Conservation (phyloP, 1,140 invertebrate species). For the Drosophila trapezifrons region DNA sequence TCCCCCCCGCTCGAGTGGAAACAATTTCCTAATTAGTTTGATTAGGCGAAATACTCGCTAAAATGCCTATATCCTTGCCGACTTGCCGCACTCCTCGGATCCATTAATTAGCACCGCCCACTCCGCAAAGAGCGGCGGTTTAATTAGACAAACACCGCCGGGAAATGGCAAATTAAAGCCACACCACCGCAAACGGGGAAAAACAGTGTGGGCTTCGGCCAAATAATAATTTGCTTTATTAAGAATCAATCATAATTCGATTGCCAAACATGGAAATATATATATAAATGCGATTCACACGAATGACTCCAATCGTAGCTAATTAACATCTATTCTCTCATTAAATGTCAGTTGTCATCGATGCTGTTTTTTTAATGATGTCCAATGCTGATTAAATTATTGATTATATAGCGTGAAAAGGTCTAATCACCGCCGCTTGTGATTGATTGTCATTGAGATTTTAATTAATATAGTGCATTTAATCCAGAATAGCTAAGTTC, state of each 20-base stretch:
- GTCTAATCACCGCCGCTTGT: constrained; percentile 8
- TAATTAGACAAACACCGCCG: constrained; percentile 46
- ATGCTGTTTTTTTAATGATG: constrained; percentile 7
- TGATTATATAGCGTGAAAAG: constrained; percentile 13
- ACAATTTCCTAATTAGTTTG: constrained; percentile 60
- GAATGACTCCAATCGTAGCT: constrained; percentile 15
- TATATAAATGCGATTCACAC: constrained; percentile 3
- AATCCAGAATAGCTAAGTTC: not conserved
- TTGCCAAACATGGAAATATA: constrained; percentile 17
- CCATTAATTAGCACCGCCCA: constrained; percentile 41
- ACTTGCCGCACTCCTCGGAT: constrained; percentile 28
- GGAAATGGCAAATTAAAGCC: constrained; percentile 40
- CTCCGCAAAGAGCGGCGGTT: constrained; percentile 17
- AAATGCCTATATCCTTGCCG: constrained; percentile 37
- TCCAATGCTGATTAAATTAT: constrained; percentile 19
- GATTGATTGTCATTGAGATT: constrained; percentile 4
- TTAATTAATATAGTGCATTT: not conserved
- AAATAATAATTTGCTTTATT: constrained; percentile 46
- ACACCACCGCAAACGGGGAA: constrained; percentile 13
- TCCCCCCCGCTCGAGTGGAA: constrained; percentile 9
- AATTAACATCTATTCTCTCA: constrained; percentile 35
- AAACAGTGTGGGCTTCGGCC: constrained; percentile 5
- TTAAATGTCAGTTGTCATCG: constrained; percentile 24
- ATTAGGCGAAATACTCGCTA: constrained; percentile 40
- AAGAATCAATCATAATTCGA: constrained; percentile 53